A percentile compares a stretch with the other conserved stretches of the same genome.
These are phyloP conservation scores for Piliocolobus tephrosceles DNA, from an alignment of 2,113 vertebrate species.

Conservation along the genomic window DNA sequence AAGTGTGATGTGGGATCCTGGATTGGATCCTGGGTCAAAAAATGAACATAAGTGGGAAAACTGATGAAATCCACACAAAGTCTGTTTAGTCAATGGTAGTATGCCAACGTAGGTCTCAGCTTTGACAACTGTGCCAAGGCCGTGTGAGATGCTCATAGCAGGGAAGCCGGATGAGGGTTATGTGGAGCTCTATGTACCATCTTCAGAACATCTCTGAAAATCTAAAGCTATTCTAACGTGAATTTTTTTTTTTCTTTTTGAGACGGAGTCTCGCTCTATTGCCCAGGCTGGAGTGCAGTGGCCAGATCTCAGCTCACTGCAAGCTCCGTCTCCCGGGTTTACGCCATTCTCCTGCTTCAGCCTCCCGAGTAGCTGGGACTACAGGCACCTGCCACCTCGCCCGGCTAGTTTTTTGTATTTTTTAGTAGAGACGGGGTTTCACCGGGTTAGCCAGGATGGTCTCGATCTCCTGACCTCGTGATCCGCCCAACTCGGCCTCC, in stretches of 20 bases:
- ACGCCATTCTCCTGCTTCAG: too few species aligned
- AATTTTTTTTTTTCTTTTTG: background rate
- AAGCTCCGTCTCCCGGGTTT: too few species aligned
- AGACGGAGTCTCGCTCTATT: too few species aligned
- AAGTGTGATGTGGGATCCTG: background rate
- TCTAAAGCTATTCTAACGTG: background rate
- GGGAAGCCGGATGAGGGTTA: background rate
- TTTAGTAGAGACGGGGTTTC: too few species aligned
- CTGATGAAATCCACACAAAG: accelerated
- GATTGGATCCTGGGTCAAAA: background rate
- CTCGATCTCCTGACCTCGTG: too few species aligned
- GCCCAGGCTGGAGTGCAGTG: too few species aligned
- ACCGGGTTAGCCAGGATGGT: too few species aligned
- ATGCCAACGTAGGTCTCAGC: accelerated
- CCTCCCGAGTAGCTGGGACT: too few species aligned
- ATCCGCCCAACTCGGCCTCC: too few species aligned
- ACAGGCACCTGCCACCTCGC: too few species aligned
- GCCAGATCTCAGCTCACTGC: too few species aligned
- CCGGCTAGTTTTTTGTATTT: too few species aligned
- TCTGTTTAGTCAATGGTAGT: accelerated
- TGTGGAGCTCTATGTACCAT: accelerated
- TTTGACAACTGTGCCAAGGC: accelerated
- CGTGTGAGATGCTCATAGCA: accelerated
- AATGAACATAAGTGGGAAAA: background rate
- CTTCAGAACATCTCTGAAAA: background rate